Conservation (phyloP, 2,888 invertebrate species). For the Drosophila sordidapex region DNA sequence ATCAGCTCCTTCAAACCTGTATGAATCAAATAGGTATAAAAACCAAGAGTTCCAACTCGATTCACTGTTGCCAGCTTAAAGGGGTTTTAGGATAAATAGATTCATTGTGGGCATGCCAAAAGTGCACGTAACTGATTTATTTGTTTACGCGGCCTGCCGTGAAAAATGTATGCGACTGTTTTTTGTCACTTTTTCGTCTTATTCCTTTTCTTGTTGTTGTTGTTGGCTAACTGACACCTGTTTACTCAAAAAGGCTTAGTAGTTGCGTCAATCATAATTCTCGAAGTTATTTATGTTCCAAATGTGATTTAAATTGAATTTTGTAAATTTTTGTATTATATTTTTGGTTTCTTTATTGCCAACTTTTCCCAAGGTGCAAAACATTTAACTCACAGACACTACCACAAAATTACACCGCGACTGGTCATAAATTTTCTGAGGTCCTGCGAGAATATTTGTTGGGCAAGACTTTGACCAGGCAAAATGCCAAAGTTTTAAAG, state of each 20-base stretch:
- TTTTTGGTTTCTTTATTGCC: not conserved
- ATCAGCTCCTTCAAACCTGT: not conserved
- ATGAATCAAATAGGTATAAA: not conserved
- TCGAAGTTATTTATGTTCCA: not conserved
- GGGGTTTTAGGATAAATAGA: not conserved
- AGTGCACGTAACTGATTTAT: conserved; percentile 50
- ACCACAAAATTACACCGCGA: conserved; percentile 1
- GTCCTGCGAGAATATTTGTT: conserved; percentile 30
- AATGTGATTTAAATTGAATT: not conserved
- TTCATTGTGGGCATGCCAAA: conserved; percentile 1
- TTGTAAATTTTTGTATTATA: not conserved
- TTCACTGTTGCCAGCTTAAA: not conserved
- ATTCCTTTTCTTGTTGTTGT: not conserved
- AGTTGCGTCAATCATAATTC: not conserved
- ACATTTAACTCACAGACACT: not conserved
- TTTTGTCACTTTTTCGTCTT: conserved; percentile 5
- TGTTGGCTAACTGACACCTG: not conserved
- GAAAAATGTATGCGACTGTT: conserved; percentile 21
- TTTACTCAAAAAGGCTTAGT: not conserved
- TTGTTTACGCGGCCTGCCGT: conserved; percentile 48
- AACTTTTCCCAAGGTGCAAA: not conserved
- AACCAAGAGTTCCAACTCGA: not conserved
- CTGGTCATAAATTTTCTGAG: conserved; percentile 29
- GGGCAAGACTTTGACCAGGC: conserved; percentile 32
- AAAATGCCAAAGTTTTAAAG: conserved; percentile 53